Conservation (phyloP, 2,113 vertebrate species). For the Odocoileus virginianus region DNA sequence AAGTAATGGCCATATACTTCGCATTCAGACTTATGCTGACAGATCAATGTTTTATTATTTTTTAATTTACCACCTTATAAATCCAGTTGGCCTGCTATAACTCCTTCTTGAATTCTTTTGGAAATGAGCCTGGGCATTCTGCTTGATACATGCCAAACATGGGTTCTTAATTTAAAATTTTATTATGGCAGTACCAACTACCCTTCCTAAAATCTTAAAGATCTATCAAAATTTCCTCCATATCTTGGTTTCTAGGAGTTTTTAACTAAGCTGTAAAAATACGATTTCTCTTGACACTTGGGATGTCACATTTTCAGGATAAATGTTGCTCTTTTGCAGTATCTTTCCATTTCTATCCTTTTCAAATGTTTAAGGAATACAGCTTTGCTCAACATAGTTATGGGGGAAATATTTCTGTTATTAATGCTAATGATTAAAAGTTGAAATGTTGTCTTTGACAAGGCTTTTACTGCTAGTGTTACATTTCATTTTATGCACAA, state of each 20-base stretch:
- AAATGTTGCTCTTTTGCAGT: not conserved
- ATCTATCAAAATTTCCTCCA: slow-evolving; percentile 4
- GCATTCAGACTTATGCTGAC: slow-evolving; percentile 42
- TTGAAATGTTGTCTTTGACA: not conserved
- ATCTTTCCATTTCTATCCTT: not conserved
- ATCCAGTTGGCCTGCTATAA: slow-evolving; percentile 23
- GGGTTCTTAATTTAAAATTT: slow-evolving; percentile 48
- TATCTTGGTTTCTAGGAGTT: not conserved
- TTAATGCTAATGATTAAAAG: not conserved
- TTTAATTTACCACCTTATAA: slow-evolving; percentile 60
- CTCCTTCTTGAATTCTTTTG: slow-evolving; percentile 8
- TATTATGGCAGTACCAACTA: not conserved
- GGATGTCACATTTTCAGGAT: not conserved
- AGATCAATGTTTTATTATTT: slow-evolving; percentile 61
- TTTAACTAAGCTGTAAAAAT: slow-evolving; percentile 31
- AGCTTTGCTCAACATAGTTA: not conserved
- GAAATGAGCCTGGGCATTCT: not conserved
- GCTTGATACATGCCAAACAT: not conserved
- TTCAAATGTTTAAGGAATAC: not conserved
- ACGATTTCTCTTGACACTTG: not conserved
- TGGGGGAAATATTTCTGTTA: not conserved
- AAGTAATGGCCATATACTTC: slow-evolving; percentile 61
- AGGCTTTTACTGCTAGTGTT: not conserved
- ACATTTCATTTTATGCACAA: not conserved
- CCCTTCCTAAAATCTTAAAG: not conserved